These are phyloP conservation scores for Aphidius gifuensis DNA, from an alignment of 1,140 invertebrate genomes.

Conservation along the genomic window DNA sequence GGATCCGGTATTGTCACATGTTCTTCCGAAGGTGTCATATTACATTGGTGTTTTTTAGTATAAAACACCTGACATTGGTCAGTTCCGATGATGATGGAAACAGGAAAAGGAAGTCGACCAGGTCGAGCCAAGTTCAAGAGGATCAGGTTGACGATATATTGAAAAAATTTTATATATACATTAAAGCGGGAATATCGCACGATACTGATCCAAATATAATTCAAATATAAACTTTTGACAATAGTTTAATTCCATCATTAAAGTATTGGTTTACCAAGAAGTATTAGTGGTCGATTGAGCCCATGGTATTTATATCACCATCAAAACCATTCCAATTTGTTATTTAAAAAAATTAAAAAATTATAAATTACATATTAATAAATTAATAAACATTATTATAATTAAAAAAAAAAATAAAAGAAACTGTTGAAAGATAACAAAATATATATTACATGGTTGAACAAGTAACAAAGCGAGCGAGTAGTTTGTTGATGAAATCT, in stretches of 20 bases:
- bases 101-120: conserved; percentile 49
- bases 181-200: conserved; percentile 15
- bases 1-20: neutral
- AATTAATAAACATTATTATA: no score
- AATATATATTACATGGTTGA: no score
- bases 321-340: neutral
- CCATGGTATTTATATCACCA: conserved; percentile 38
- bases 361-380: no score
- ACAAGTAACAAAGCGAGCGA: no score
- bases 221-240: conserved; percentile 9
- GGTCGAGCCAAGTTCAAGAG: conserved; percentile 26
- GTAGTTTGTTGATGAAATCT: no score
- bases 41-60: no score
- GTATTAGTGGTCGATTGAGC: conserved; percentile 40
- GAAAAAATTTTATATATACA: conserved; percentile 12
- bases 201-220: no score
- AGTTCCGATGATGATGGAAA: conserved; percentile 38
- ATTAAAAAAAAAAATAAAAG: neutral
- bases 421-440: no score
- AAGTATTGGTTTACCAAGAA: conserved; percentile 45
- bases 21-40: neutral
- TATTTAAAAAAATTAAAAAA: no score
- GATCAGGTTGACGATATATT: conserved; percentile 24
- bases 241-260: conserved; percentile 25
- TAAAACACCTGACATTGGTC: conserved; percentile 36